phyloP scores from a whole-genome alignment of 2,797 vertebrate species.

The Takifugu rubripes region DNA sequence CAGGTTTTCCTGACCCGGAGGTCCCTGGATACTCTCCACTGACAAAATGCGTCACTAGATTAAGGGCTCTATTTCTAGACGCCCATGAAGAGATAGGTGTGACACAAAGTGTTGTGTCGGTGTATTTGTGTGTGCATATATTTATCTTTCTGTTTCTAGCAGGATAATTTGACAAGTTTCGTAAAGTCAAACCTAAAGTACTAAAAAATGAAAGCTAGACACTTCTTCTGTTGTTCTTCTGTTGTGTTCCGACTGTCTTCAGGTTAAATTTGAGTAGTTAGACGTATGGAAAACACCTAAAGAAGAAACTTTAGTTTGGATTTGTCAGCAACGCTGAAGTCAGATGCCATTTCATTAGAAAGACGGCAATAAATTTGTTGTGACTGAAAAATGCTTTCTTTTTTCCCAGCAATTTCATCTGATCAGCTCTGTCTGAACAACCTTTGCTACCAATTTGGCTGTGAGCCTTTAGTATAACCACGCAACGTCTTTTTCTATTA shows the following conservation, averaged over 20 bases:
- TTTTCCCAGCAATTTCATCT: conserved; percentile 28
- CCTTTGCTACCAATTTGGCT: conserved; percentile 13
- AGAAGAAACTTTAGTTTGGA: conserved; percentile 23
- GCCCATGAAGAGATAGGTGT: conserved; percentile 11
- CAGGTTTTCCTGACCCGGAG: conserved; percentile 46
- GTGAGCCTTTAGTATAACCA: conserved; percentile 4
- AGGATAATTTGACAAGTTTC: no score
- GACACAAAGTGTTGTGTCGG: conserved; percentile 29
- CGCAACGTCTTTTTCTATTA: background rate
- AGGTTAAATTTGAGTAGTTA: background rate
- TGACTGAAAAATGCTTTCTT: background rate
- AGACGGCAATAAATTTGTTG: conserved; percentile 25
- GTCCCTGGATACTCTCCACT: conserved; percentile 43
- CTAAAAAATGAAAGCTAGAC: no score
- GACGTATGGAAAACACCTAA: conserved; percentile 1
- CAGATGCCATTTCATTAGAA: conserved; percentile 53
- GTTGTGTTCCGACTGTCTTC: background rate
- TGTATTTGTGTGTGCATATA: conserved; percentile 1
- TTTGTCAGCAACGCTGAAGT: conserved; percentile 58
- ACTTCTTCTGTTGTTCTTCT: background rate
- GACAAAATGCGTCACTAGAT: conserved; percentile 53
- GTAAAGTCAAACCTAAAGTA: no score
- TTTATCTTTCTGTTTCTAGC: background rate
- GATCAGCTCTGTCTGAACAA: conserved; percentile 35
- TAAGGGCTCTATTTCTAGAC: conserved; percentile 57